Conservation (phyloP, 1,140 invertebrate species). For the Acromyrmex charruanus region DNA sequence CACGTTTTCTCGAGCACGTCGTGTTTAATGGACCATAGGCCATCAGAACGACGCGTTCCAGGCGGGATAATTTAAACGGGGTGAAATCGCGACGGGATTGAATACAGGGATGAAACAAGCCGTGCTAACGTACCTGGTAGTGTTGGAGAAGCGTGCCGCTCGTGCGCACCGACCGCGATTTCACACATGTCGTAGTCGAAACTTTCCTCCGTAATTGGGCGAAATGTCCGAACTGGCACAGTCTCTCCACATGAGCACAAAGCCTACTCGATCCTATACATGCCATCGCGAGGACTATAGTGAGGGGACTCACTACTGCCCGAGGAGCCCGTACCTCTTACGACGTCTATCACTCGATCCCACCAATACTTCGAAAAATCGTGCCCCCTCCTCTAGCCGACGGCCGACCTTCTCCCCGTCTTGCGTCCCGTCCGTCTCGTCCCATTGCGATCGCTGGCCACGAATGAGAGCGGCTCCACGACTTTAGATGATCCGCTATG, state of each 20-base stretch:
- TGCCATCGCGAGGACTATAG: constrained; percentile 91
- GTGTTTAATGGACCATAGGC: background rate
- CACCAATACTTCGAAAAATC: constrained; percentile 68
- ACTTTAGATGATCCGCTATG: background rate
- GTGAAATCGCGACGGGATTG: no score
- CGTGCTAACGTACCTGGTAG: constrained; percentile 74
- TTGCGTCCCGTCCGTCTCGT: no score
- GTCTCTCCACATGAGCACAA: constrained; percentile 92
- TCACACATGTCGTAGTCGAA: constrained; percentile 88
- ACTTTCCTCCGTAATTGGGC: constrained; percentile 88
- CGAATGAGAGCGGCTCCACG: background rate
- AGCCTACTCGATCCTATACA: constrained; percentile 92
- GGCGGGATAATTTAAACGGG: background rate
- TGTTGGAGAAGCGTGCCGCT: constrained; percentile 74
- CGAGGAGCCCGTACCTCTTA: constrained; percentile 70
- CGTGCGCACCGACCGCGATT: constrained; percentile 87
- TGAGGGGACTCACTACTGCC: constrained; percentile 80
- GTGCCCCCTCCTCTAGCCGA: constrained; percentile 23
- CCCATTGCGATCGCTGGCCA: background rate
- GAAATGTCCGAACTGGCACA: constrained; percentile 91
- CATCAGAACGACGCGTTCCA: background rate
- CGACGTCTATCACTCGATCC: constrained; percentile 71
- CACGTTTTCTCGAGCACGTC: background rate
- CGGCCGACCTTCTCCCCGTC: constrained; percentile 55
- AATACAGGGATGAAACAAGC: no score